phyloP scores from a whole-genome alignment of 1,140 invertebrate genomes.

The Camponotus pennsylvanicus region DNA sequence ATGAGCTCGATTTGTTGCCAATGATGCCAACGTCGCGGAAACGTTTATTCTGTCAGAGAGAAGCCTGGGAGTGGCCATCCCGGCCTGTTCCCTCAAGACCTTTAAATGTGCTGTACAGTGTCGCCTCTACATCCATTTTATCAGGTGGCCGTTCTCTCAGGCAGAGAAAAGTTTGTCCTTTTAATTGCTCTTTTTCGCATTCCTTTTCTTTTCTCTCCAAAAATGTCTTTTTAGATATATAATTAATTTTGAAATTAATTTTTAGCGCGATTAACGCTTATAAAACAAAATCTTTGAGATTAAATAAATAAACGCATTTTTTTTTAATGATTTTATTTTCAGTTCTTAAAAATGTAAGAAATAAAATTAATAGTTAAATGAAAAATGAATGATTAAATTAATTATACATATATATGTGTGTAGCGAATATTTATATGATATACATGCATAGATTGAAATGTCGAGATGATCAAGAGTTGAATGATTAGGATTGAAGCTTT shows the following conservation, averaged over 20 bases:
- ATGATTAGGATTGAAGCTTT: not conserved
- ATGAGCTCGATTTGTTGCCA: conserved; percentile 40
- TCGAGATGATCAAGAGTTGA: not conserved
- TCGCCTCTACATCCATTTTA: too few relatives aligned
- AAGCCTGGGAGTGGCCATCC: too few relatives aligned
- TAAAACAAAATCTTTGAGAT: not conserved
- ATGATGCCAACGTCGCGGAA: conserved; percentile 16
- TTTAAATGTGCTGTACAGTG: too few relatives aligned
- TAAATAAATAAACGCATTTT: not conserved
- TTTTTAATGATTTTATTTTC: not conserved
- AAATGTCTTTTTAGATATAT: too few relatives aligned
- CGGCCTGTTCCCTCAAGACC: too few relatives aligned
- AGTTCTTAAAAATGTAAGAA: not conserved
- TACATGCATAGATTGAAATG: not conserved
- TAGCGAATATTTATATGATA: too few relatives aligned
- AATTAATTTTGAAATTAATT: not conserved
- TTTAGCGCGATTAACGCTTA: not conserved
- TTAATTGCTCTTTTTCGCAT: not conserved
- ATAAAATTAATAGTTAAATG: not conserved
- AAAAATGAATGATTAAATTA: not conserved
- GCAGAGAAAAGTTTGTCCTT: not conserved
- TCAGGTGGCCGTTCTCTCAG: too few relatives aligned
- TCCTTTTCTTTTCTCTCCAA: not conserved
- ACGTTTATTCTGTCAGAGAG: not conserved
- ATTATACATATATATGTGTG: not conserved